phyloP scores from a whole-genome alignment of 2,113 vertebrate genomes.

The Vulpes ferrilata region DNA sequence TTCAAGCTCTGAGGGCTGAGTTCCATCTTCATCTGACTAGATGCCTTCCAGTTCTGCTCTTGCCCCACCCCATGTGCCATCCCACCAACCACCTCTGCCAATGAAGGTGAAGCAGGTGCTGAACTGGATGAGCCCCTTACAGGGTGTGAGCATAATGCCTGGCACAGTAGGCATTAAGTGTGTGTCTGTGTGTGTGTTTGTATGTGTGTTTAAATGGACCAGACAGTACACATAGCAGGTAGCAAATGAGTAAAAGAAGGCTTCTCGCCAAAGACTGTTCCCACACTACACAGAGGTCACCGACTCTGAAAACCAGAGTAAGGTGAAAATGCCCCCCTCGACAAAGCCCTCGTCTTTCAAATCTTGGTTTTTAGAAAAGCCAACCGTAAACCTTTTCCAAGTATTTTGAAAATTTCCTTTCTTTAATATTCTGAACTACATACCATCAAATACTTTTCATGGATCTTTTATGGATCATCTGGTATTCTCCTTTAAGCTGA shows the following conservation, averaged over 20 bases:
- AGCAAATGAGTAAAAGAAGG: background rate
- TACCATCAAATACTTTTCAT: background rate
- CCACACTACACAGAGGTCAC: background rate
- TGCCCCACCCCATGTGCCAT: rapidly evolving
- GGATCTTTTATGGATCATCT: background rate
- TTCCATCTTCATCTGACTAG: rapidly evolving
- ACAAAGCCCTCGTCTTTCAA: background rate
- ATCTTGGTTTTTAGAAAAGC: background rate
- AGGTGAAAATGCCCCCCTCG: background rate
- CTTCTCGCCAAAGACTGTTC: background rate
- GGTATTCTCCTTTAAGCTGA: background rate
- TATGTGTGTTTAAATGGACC: background rate
- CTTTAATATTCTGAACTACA: background rate
- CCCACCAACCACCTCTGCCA: background rate
- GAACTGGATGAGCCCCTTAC: background rate
- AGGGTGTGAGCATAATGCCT: background rate
- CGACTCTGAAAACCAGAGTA: background rate
- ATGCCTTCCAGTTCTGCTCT: rapidly evolving
- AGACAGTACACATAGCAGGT: background rate
- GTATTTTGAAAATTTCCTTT: background rate
- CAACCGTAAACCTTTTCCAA: background rate
- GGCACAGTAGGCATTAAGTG: background rate
- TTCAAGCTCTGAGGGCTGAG: background rate
- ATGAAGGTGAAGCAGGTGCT: background rate
- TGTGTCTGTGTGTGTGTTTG: background rate